A percentile compares a stretch with the other conserved stretches of the same genome.
phyloP scores from a whole-genome alignment of 2,797 vertebrate genomes.

The Clarias pachynema region DNA sequence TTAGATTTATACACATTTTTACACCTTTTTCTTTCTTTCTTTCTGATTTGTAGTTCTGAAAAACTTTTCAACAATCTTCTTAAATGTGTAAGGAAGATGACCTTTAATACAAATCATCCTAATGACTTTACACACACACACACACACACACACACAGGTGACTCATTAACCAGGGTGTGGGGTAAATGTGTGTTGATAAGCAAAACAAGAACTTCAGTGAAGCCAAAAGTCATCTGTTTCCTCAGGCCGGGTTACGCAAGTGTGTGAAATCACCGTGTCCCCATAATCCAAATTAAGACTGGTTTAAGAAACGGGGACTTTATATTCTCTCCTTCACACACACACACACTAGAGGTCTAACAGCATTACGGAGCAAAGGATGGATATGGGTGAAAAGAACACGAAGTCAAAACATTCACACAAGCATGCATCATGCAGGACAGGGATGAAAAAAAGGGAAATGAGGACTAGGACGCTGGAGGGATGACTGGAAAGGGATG shows the following conservation, averaged over 20 bases:
- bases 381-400: not conserved
- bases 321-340: not conserved
- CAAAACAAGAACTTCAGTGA: constrained; percentile 19
- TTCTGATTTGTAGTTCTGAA: not conserved
- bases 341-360: not conserved
- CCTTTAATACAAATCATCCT: constrained; percentile 9
- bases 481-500: constrained; percentile 28
- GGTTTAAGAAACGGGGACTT: not conserved
- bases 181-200: not conserved
- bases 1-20: not conserved
- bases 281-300: not conserved
- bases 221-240: not conserved
- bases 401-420: constrained; percentile 12
- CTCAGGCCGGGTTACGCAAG: not conserved
- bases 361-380: not conserved
- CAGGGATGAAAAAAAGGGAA: constrained; percentile 40
- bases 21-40: not conserved
- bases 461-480: constrained; percentile 35
- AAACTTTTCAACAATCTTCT: not conserved
- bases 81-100: not conserved
- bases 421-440: constrained; percentile 53
- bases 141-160: not conserved
- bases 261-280: not conserved
- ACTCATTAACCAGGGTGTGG: constrained; percentile 3
- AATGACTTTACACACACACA: not conserved